Percentiles rank a stretch among this genome's conserved stretches.
These are phyloP conservation scores for Syngnathus floridae DNA, from an alignment of 2,113 vertebrate species.

Conservation along the genomic window DNA sequence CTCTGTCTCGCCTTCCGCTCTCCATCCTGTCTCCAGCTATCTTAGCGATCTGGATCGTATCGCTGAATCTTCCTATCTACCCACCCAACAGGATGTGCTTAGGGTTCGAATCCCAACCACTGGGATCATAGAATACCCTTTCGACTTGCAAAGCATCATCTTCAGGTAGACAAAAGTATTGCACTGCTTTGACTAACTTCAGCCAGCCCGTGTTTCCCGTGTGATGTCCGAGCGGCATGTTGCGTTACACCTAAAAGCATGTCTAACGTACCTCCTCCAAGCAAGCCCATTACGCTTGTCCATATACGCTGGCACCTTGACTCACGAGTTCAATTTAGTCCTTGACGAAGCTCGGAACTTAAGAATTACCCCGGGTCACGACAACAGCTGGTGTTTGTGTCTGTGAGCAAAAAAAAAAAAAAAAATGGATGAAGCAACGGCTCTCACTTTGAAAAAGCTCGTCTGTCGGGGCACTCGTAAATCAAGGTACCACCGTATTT, in stretches of 20 bases:
- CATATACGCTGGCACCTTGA: background rate
- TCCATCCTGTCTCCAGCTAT: conserved; percentile 78
- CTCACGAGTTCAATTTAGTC: background rate
- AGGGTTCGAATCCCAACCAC: conserved; percentile 96
- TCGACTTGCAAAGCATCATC: conserved; percentile 99
- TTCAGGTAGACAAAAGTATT: conserved; percentile 83
- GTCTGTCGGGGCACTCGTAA: background rate
- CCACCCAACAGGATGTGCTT: conserved; percentile 96
- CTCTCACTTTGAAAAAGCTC: too few relatives aligned
- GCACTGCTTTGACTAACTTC: conserved; percentile 31
- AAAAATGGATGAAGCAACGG: too few relatives aligned
- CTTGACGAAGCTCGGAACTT: background rate
- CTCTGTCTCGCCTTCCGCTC: conserved; percentile 30
- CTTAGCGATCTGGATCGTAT: conserved; percentile 95
- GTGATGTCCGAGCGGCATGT: conserved; percentile 8
- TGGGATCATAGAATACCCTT: conserved; percentile 98
- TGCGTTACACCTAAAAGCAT: conserved; percentile 7
- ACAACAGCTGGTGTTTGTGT: too few relatives aligned
- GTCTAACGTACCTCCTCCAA: background rate
- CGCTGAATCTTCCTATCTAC: conserved; percentile 86
- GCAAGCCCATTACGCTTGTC: background rate
- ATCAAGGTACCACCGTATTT: background rate
- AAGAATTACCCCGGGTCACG: too few relatives aligned
- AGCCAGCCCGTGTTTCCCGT: conserved; percentile 4
- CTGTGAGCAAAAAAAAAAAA: too few relatives aligned